phyloP scores from a whole-genome alignment of 1,140 invertebrate genomes.

The Musca vetustissima region DNA sequence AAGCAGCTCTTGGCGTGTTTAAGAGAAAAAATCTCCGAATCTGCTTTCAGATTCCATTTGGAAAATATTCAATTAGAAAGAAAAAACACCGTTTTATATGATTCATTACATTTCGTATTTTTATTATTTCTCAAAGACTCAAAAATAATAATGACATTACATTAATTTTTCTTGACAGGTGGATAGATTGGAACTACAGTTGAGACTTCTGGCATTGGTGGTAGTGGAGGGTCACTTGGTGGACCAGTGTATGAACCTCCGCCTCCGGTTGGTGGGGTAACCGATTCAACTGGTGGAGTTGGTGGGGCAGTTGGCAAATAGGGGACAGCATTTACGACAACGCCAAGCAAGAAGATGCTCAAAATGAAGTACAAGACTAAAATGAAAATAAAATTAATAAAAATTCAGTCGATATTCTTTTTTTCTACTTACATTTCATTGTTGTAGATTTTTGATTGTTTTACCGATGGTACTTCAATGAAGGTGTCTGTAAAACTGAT shows the following conservation, averaged over 20 bases:
- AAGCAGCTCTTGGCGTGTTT: no score
- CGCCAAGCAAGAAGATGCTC: neutral
- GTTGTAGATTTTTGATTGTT: neutral
- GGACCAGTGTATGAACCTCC: slow-evolving; percentile 27
- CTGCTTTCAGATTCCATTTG: no score
- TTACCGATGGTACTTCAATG: neutral
- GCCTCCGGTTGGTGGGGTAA: no score
- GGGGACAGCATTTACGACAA: neutral
- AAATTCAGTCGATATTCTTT: no score
- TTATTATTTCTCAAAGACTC: no score
- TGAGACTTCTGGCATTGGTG: neutral
- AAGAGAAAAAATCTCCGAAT: no score
- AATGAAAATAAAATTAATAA: neutral
- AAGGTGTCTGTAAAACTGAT: neutral
- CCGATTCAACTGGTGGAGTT: slow-evolving; percentile 34
- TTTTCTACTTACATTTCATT: no score
- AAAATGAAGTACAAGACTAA: slow-evolving; percentile 8
- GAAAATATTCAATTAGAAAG: no score
- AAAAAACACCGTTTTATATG: no score
- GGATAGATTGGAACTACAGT: slow-evolving; percentile 28
- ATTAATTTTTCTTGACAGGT: neutral
- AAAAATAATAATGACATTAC: no score
- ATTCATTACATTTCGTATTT: no score
- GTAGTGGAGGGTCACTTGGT: slow-evolving; percentile 27
- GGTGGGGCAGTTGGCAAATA: slow-evolving; percentile 35